Evolutionary conservation across 2,113 vertebrate genomes (phyloP).

Genomic region (Opisthocomus hoazin): DNA sequence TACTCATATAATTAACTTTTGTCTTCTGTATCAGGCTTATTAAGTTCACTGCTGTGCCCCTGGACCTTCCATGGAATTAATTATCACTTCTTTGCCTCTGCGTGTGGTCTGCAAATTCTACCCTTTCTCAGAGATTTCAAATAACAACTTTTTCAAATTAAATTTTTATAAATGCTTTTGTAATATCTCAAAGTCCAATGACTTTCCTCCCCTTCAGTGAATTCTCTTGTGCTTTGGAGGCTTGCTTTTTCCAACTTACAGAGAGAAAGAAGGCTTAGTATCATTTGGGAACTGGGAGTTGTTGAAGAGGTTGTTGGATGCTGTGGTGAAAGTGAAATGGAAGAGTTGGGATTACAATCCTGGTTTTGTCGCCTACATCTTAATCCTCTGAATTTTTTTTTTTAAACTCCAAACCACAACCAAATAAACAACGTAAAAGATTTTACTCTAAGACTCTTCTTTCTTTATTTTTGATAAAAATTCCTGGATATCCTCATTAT

Average conservation of each 20-base stretch:
- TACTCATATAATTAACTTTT: conserved; percentile 4
- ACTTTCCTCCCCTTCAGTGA: not conserved
- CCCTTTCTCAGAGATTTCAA: not conserved
- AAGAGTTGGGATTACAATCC: not conserved
- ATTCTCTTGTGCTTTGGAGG: not conserved
- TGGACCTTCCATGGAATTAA: conserved; percentile 2
- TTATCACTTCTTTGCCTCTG: conserved; percentile 3
- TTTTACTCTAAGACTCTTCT: not conserved
- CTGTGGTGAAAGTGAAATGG: not conserved
- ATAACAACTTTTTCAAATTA: not conserved
- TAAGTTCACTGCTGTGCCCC: not conserved
- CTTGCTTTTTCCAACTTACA: not conserved
- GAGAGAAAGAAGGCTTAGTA: not conserved
- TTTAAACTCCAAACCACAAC: not conserved
- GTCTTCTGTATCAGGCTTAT: not conserved
- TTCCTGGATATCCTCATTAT: not conserved
- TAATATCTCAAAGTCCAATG: not conserved
- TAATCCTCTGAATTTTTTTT: too few species aligned
- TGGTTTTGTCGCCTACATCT: not conserved
- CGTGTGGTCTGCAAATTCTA: not conserved
- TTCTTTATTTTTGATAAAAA: not conserved
- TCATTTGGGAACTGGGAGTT: not conserved
- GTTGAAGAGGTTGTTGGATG: not conserved
- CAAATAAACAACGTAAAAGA: not conserved
- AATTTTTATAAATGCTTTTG: not conserved